Evolutionary conservation across 2,113 vertebrate species (phyloP), one percentile per base, ranked within the genome.

Genomic region (Xenus cinereus): DNA sequence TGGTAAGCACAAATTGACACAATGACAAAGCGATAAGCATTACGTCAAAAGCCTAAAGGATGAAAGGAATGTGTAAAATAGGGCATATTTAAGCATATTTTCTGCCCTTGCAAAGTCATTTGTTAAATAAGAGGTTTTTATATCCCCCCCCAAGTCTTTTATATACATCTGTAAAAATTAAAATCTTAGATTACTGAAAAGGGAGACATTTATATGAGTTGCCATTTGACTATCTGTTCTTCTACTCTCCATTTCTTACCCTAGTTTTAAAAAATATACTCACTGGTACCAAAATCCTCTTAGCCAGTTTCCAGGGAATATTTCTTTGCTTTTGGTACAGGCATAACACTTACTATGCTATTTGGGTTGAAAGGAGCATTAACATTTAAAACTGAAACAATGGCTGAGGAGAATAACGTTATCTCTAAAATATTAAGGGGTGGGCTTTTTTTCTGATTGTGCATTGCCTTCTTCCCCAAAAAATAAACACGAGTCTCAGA

Each of bases 1-100:
- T 56, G 74, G 89, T 63, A 92, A 93, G 87, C 91, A 91, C 53
- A 93, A 95, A 93, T 45, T 93, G 91, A 89, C 74, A 94, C 84
- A 93, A 89, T 79, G 77, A 95, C 91, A 80, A 87, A 95, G 32
- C 20, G 91, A 95, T 97, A 95, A 97, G 81, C 50, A 69, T 93
- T 95, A 71, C 0, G n/a, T 83, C 68, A 94, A 72, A 96, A 93
- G 37, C 45, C 80, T 69, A 57, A 82, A 84, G 62, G 84, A 95
- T 95, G 54, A 97, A 95, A 96, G 41, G 30, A 91, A 74, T 80
- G 64, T 73, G 53, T 75, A 92, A 95, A 95, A 96, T 54, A 75
- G 86, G 80, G 63, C 95, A 96, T 60, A 79, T 91, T 95, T 94
- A 96, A 94, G 96, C 71, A 43, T 76, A 89, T 97, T 96, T 95